These are phyloP conservation scores for Hemicordylus capensis DNA, from an alignment of 2,113 vertebrate genomes.

Conservation along the genomic window DNA sequence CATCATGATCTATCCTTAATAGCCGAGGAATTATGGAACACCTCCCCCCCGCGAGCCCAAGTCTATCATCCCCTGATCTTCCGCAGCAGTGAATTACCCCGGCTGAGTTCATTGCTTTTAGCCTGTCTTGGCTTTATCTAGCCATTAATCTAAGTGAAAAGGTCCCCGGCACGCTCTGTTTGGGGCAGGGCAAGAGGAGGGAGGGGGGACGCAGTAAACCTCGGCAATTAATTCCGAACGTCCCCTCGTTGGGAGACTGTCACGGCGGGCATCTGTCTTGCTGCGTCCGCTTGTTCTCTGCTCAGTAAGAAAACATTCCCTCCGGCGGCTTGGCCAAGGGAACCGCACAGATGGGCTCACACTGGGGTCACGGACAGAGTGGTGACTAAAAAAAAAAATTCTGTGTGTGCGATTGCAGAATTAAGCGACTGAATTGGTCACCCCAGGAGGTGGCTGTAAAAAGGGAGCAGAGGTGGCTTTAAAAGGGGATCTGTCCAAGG, in stretches of 20 bases:
- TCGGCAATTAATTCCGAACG: slow-evolving; percentile 42
- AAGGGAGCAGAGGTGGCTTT: too few relatives aligned
- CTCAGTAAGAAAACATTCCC: not conserved
- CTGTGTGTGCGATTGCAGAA: too few relatives aligned
- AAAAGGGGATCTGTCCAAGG: too few relatives aligned
- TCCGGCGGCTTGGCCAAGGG: not conserved
- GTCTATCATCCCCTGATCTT: slow-evolving; percentile 59
- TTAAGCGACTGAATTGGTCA: too few relatives aligned
- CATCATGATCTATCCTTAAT: slow-evolving; percentile 67
- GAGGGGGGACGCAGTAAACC: slow-evolving; percentile 32
- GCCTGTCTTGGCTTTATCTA: slow-evolving; percentile 59
- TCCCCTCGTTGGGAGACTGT: not conserved
- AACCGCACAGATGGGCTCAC: not conserved
- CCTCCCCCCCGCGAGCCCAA: slow-evolving; percentile 59
- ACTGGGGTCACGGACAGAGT: not conserved
- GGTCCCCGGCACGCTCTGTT: slow-evolving; percentile 46
- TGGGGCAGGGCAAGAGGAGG: slow-evolving; percentile 38
- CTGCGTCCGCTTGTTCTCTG: not conserved
- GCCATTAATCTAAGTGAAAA: slow-evolving; percentile 66
- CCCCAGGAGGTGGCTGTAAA: too few relatives aligned
- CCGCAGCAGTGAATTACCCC: slow-evolving; percentile 61
- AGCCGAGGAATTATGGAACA: slow-evolving; percentile 69
- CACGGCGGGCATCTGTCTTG: not conserved
- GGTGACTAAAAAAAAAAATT: too few relatives aligned
- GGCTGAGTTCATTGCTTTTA: slow-evolving; percentile 57